Conservation (phyloP, 2,888 invertebrate species). For the Boloria selene region DNA sequence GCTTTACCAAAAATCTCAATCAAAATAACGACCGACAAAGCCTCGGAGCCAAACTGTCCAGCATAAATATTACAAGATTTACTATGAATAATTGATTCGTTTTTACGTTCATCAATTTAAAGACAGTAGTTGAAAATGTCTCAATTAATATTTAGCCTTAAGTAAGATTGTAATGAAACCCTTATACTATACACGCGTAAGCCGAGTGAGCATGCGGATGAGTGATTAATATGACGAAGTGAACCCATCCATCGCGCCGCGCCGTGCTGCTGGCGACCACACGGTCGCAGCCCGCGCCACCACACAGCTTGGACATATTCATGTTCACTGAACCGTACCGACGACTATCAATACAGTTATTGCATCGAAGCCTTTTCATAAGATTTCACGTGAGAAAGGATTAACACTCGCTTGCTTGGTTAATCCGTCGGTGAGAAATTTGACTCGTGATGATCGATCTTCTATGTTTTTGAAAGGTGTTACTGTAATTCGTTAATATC, state of each 20-base stretch:
- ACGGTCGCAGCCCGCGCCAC: slow-evolving; percentile 44
- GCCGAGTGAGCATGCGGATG: slow-evolving; percentile 70
- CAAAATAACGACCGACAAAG: slow-evolving; percentile 59
- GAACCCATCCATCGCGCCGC: slow-evolving; percentile 61
- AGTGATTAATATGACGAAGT: slow-evolving; percentile 77
- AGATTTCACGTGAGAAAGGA: slow-evolving; percentile 72
- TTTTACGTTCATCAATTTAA: slow-evolving; percentile 54
- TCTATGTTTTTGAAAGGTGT: slow-evolving; percentile 31
- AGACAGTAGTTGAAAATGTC: slow-evolving; percentile 68
- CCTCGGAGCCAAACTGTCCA: slow-evolving; percentile 44
- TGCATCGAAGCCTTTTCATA: slow-evolving; percentile 58
- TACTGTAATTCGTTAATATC: slow-evolving; percentile 44
- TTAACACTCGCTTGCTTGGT: slow-evolving; percentile 69
- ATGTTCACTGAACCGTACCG: slow-evolving; percentile 48
- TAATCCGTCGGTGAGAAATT: slow-evolving; percentile 72
- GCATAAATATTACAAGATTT: slow-evolving; percentile 34
- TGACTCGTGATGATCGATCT: slow-evolving; percentile 41
- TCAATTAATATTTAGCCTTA: slow-evolving; percentile 81
- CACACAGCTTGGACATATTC: slow-evolving; percentile 42
- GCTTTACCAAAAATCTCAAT: slow-evolving; percentile 60
- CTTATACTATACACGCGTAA: slow-evolving; percentile 75
- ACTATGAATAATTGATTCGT: slow-evolving; percentile 57
- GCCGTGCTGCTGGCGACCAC: slow-evolving; percentile 60
- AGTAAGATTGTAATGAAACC: slow-evolving; percentile 75
- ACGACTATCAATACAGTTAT: slow-evolving; percentile 63